These are phyloP conservation scores for Grallaria varia DNA, from an alignment of 2,113 vertebrate species.

Conservation along the genomic window DNA sequence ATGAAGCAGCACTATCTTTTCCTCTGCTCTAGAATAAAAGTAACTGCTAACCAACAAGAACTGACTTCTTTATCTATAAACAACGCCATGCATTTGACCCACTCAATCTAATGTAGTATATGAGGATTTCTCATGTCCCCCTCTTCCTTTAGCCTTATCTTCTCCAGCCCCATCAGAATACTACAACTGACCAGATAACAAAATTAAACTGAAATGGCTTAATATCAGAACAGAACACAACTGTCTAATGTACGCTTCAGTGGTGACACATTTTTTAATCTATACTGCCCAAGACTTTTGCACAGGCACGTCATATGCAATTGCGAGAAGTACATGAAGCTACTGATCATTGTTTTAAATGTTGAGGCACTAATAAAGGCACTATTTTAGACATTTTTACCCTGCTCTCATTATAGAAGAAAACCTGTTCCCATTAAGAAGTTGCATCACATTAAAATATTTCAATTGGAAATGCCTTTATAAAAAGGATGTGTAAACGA, in stretches of 20 bases:
- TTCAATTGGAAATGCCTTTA: not conserved
- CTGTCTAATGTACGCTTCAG: not conserved
- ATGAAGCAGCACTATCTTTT: conserved; percentile 11
- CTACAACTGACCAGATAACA: conserved; percentile 34
- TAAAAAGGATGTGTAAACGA: not conserved
- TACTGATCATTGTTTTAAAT: not conserved
- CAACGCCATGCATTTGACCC: not conserved
- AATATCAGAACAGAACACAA: conserved; percentile 25
- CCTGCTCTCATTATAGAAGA: not conserved
- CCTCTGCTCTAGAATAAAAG: not conserved
- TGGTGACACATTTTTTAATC: not conserved
- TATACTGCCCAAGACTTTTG: not conserved
- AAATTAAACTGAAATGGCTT: not conserved
- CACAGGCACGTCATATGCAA: not conserved
- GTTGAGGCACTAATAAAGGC: not conserved
- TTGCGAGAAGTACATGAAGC: not conserved
- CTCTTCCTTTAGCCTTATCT: conserved; percentile 57
- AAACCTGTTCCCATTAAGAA: not conserved
- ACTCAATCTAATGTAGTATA: not conserved
- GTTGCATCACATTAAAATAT: not conserved
- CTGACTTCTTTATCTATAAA: conserved; percentile 9
- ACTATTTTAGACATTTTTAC: not conserved
- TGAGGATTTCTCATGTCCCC: conserved; percentile 11
- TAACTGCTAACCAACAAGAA: conserved; percentile 6
- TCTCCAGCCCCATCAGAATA: conserved; percentile 7